Evolutionary conservation across 92 coral and sea anemone genomes (phyloP).

Genomic region (Actinostola sp.): DNA sequence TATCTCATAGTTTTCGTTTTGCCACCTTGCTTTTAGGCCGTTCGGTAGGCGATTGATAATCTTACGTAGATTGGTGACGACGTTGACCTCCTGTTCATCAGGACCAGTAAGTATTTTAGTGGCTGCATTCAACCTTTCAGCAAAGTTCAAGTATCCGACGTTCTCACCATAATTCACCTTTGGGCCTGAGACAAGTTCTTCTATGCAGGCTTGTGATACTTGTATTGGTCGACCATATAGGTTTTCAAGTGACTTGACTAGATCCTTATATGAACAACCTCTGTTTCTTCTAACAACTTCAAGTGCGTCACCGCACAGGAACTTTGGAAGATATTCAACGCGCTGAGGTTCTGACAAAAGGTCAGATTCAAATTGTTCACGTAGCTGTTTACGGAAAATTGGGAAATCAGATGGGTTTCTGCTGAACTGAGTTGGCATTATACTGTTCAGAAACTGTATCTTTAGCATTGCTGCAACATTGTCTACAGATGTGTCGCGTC

Average conservation of each 20-base stretch:
- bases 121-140: conserved; percentile 27
- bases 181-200: conserved; percentile 41
- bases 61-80: conserved; percentile 49
- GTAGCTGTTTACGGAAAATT: conserved; percentile 41
- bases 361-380: conserved; percentile 52
- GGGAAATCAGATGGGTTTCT: conserved; percentile 62
- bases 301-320: conserved; percentile 56
- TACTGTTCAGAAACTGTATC: conserved; percentile 40
- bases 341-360: conserved; percentile 61
- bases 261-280: conserved; percentile 21
- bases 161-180: conserved; percentile 37
- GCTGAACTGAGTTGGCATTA: conserved; percentile 49
- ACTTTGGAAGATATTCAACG: conserved; percentile 60
- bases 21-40: conserved; percentile 50
- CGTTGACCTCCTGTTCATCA: conserved; percentile 39
- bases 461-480: conserved; percentile 53
- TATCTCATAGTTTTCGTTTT: conserved; percentile 49
- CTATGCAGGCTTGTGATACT: conserved; percentile 35
- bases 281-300: conserved; percentile 14
- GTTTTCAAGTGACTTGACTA: not conserved
- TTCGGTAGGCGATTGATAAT: conserved; percentile 53
- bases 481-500: conserved; percentile 16
- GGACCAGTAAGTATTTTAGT: conserved; percentile 27
- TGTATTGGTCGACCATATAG: conserved; percentile 17
- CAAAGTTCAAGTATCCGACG: conserved; percentile 34